Percentiles rank a stretch among this genome's conserved stretches.
These are phyloP conservation scores for Nerophis lumbriciformis DNA, from an alignment of 2,113 vertebrate genomes.

Conservation along the genomic window DNA sequence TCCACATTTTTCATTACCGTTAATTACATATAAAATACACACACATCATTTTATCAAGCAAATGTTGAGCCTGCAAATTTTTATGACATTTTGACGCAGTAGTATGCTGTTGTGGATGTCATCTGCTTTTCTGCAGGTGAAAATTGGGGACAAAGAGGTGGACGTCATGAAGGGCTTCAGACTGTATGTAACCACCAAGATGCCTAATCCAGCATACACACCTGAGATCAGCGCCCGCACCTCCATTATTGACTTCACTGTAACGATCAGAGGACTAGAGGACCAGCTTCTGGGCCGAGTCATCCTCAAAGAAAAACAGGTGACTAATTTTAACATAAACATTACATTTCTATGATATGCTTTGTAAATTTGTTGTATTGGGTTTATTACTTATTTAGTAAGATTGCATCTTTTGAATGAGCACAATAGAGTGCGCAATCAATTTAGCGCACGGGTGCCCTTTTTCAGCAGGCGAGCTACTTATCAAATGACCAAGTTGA, in stretches of 20 bases:
- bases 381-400: neutral
- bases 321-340: slow-evolving; percentile 33
- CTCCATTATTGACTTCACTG: slow-evolving; percentile 93
- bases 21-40: no score
- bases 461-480: no score
- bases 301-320: slow-evolving; percentile 93
- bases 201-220: slow-evolving; percentile 89
- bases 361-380: neutral
- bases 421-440: no score
- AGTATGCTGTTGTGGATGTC: neutral
- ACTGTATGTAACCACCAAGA: slow-evolving; percentile 90
- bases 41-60: no score
- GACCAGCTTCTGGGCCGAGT: slow-evolving; percentile 94
- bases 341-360: neutral
- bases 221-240: slow-evolving; percentile 91
- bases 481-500: no score
- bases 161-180: slow-evolving; percentile 89
- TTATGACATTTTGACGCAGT: neutral
- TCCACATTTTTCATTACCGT: no score
- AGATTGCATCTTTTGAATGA: no score
- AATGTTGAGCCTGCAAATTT: no score
- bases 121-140: slow-evolving; percentile 76
- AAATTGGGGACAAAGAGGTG: slow-evolving; percentile 92
- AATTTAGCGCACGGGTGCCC: no score
- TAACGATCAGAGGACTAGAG: slow-evolving; percentile 92